Conservation (phyloP, 64 coral and sea anemone genomes). For the Exaiptasia diaphana region DNA sequence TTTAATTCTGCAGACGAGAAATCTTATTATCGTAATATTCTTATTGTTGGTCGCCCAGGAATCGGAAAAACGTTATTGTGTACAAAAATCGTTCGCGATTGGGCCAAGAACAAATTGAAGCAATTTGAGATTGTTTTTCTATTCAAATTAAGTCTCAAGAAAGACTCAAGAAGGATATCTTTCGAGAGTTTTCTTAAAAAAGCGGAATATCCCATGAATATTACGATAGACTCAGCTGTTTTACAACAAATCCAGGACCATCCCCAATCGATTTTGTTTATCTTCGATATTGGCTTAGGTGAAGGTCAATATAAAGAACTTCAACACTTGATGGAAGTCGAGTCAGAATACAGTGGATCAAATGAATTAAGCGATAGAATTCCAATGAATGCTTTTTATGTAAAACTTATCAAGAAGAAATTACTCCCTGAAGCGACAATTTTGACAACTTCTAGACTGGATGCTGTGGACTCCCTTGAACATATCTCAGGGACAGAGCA, state of each 20-base stretch:
- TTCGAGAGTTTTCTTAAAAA: constrained; percentile 2
- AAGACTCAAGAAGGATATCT: not conserved
- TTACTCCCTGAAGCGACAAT: not conserved
- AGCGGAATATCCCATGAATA: not conserved
- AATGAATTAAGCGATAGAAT: no score
- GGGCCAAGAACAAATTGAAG: not conserved
- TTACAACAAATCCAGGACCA: not conserved
- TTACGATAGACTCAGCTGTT: not conserved
- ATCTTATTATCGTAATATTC: constrained; percentile 30
- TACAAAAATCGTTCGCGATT: not conserved
- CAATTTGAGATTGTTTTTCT: not conserved
- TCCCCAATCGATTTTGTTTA: not conserved
- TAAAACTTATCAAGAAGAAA: not conserved
- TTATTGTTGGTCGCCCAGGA: constrained; percentile 31
- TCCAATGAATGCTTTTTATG: not conserved
- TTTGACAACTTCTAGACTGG: not conserved
- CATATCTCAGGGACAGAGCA: no score
- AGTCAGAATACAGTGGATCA: no score
- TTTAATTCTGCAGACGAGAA: not conserved
- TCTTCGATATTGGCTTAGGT: constrained; percentile 46
- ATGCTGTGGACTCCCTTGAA: not conserved
- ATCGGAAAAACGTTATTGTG: constrained; percentile 29
- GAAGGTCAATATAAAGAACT: constrained; percentile 9
- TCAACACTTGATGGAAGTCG: not conserved
- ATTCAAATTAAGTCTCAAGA: constrained; percentile 10